Evolutionary conservation across 2,113 vertebrate genomes (phyloP).

Genomic region (Elaphurus davidianus): DNA sequence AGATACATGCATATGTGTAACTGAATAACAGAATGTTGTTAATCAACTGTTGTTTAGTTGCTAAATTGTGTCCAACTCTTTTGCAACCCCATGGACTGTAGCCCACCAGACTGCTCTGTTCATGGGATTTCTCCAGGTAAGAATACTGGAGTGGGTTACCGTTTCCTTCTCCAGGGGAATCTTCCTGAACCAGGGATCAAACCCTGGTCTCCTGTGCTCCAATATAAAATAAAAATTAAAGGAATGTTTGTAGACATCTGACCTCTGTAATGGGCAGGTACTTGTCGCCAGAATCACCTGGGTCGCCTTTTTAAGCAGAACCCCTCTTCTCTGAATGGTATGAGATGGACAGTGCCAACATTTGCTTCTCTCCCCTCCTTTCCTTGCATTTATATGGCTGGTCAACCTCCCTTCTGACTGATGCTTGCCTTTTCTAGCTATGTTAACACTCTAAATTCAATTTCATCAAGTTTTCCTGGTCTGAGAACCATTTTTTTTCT

Average conservation of each 20-base stretch:
- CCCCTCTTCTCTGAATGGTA: neutral
- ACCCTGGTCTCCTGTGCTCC: neutral
- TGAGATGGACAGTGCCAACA: neutral
- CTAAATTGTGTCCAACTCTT: neutral
- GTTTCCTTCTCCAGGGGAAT: neutral
- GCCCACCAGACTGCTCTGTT: neutral
- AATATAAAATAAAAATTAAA: neutral
- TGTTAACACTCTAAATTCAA: neutral
- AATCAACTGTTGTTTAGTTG: neutral
- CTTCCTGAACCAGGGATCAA: neutral
- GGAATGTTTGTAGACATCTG: conserved; percentile 7
- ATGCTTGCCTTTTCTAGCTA: neutral
- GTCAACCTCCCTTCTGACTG: neutral
- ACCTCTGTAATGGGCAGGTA: neutral
- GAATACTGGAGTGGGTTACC: neutral
- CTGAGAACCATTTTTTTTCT: conserved; percentile 36
- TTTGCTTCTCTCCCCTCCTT: neutral
- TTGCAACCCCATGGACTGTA: neutral
- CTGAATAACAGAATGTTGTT: neutral
- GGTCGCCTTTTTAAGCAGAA: neutral
- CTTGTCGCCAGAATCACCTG: neutral
- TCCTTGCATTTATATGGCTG: neutral
- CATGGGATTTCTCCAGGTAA: neutral
- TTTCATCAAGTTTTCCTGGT: neutral
- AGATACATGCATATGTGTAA: neutral